A percentile compares a stretch with the other conserved stretches of the same genome.
Conservation (phyloP, 2,888 invertebrate species). For the Tricholauxania praeusta region DNA sequence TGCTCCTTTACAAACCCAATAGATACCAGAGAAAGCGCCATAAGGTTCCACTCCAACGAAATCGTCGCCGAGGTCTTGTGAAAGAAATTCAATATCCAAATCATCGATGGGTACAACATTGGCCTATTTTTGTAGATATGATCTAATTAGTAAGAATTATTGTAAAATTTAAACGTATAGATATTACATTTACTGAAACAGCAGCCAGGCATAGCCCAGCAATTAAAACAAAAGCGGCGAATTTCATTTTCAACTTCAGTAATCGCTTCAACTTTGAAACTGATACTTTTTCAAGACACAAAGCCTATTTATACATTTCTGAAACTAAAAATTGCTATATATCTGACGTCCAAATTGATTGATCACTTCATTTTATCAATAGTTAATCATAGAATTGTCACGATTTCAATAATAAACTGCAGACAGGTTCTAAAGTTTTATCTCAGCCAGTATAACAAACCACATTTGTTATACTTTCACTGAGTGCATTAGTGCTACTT, state of each 20-base stretch:
- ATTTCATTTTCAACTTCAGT: conserved; percentile 37
- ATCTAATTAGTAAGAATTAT: neutral
- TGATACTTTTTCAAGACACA: neutral
- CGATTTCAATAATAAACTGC: no score
- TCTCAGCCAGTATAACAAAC: no score
- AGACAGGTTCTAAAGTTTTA: no score
- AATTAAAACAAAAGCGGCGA: conserved; percentile 34
- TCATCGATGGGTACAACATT: conserved; percentile 10
- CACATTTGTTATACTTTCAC: no score
- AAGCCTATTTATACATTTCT: neutral
- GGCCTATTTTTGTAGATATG: neutral
- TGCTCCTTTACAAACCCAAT: conserved; percentile 23
- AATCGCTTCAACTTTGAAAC: neutral
- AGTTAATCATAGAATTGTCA: no score
- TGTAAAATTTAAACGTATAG: neutral
- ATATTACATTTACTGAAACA: conserved; percentile 26
- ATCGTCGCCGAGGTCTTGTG: conserved; percentile 24
- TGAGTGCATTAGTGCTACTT: no score
- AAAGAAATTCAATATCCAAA: conserved; percentile 24
- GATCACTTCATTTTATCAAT: no score
- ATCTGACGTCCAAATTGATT: no score
- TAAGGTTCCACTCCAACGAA: conserved; percentile 23
- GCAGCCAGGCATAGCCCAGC: conserved; percentile 35
- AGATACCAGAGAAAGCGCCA: conserved; percentile 7
- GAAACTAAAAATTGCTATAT: no score